Evolutionary conservation across 2,797 vertebrate species (phyloP).

Genomic region (Rhinichthys osculus): DNA sequence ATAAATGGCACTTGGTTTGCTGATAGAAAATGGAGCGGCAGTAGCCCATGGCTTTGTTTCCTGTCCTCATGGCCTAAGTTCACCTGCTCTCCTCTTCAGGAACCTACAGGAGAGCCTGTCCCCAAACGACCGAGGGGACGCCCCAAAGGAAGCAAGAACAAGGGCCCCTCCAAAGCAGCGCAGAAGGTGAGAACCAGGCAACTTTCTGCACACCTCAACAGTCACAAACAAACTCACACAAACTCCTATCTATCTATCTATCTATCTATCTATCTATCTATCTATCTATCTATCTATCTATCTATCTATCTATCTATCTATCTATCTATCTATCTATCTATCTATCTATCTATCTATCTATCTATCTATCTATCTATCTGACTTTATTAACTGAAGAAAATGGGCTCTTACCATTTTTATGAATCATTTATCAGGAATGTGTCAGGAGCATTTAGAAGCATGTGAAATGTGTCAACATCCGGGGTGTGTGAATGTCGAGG

Average conservation of each 20-base stretch:
- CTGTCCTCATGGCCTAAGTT: conserved; percentile 64
- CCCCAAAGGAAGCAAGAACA: conserved; percentile 98
- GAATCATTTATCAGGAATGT: conserved; percentile 24
- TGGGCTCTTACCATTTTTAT: conserved; percentile 12
- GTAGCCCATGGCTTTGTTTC: conserved; percentile 62
- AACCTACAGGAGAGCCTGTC: conserved; percentile 91
- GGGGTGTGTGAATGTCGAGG: conserved; percentile 5
- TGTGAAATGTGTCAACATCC: conserved; percentile 47
- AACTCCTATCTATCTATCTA: neutral
- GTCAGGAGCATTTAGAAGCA: conserved; percentile 24
- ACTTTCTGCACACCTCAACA: conserved; percentile 31
- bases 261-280: neutral
- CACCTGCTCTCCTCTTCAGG: conserved; percentile 80
- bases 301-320: neutral
- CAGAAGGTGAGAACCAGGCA: conserved; percentile 88
- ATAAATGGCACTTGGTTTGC: conserved; percentile 9
- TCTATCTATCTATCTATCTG: neutral
- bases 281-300: neutral
- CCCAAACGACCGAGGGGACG: conserved; percentile 96
- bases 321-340: neutral
- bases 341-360: neutral
- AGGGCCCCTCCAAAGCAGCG: conserved; percentile 94
- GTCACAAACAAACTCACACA: neutral
- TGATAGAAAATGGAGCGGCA: conserved; percentile 6
- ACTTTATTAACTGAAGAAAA: conserved; percentile 4